These are phyloP conservation scores for Aegypius monachus DNA, from an alignment of 2,113 vertebrate genomes.

Conservation along the genomic window DNA sequence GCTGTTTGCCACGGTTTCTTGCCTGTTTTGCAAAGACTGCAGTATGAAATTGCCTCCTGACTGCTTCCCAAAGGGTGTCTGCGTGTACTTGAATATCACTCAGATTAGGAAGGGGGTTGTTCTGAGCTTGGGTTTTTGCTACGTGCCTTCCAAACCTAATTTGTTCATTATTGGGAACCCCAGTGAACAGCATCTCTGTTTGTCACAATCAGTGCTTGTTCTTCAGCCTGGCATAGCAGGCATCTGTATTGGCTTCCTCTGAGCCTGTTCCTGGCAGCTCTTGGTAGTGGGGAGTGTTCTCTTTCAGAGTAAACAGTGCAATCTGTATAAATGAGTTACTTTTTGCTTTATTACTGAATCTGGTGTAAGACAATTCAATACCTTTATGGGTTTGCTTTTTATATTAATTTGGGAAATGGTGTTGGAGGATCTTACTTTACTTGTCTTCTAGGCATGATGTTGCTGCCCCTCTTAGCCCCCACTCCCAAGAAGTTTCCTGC, in stretches of 20 bases:
- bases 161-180: constrained; percentile 1
- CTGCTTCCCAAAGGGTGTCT: background rate
- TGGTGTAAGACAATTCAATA: background rate
- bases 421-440: background rate
- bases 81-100: background rate
- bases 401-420: background rate
- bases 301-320: background rate
- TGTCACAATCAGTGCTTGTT: constrained; percentile 42
- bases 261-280: constrained; percentile 26
- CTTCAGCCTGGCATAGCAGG: background rate
- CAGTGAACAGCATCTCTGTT: constrained; percentile 38
- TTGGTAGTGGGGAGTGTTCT: background rate
- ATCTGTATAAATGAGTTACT: background rate
- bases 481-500: constrained; percentile 92
- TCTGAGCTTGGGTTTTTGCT: background rate
- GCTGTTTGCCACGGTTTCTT: background rate
- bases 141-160: constrained; percentile 5
- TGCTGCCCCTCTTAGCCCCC: constrained; percentile 91
- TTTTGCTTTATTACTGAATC: background rate
- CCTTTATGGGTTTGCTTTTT: background rate
- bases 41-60: background rate
- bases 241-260: constrained; percentile 14
- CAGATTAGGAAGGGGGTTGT: background rate
- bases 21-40: background rate
- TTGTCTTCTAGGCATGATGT: constrained; percentile 83